A percentile compares a stretch with the other conserved stretches of the same genome.
phyloP scores from a whole-genome alignment of 92 coral and sea anemone genomes.

The Heteractis magnifica region DNA sequence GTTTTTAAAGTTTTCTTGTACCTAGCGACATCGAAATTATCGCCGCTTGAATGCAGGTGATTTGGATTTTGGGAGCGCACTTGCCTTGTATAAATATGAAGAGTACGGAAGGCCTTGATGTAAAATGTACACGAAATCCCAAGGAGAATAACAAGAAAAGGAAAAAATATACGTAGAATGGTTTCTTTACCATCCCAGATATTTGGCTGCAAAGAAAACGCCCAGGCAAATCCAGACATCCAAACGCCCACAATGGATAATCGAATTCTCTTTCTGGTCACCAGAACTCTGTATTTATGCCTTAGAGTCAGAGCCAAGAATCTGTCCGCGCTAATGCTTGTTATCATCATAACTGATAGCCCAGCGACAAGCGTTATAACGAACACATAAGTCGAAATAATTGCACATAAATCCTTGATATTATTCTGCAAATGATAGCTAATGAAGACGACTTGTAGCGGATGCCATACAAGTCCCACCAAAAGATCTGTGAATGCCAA shows the following conservation, averaged over 20 bases:
- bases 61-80: not conserved
- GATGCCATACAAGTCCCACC: constrained; percentile 34
- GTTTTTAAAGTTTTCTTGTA: constrained; percentile 6
- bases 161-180: not conserved
- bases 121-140: not conserved
- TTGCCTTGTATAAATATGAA: not conserved
- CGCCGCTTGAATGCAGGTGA: not conserved
- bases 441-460: constrained; percentile 25
- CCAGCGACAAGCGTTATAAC: constrained; percentile 17
- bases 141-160: not conserved
- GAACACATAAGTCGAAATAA: constrained; percentile 11
- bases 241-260: constrained; percentile 21
- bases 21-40: not conserved
- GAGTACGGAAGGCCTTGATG: not conserved
- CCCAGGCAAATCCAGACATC: constrained; percentile 7
- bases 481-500: constrained; percentile 44
- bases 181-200: not conserved
- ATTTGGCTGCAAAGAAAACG: not conserved
- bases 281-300: constrained; percentile 32
- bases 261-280: constrained; percentile 31
- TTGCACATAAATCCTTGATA: constrained; percentile 22
- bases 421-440: constrained; percentile 16
- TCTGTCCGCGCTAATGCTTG: constrained; percentile 47
- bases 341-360: constrained; percentile 31
- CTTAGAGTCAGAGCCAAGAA: constrained; percentile 45